Conservation (phyloP, 2,888 invertebrate species). For the Lepas anatifera region DNA sequence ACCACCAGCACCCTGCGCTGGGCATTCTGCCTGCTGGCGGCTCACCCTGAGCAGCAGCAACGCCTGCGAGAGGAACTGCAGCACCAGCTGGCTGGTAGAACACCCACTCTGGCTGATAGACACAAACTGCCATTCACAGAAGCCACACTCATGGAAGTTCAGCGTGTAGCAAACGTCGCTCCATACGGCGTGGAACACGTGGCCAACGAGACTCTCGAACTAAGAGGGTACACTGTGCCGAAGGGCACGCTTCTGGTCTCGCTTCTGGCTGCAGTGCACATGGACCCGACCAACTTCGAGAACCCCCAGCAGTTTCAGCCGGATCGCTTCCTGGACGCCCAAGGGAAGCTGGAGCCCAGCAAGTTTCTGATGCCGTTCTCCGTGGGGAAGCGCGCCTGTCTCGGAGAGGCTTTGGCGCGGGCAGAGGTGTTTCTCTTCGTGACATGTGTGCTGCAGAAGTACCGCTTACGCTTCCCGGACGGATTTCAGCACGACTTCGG, state of each 20-base stretch:
- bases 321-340: conserved; percentile 10
- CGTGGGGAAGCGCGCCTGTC: conserved; percentile 13
- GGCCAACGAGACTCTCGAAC: conserved; percentile 9
- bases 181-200: conserved; percentile 15
- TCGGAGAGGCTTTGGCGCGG: conserved; percentile 14
- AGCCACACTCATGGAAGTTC: conserved; percentile 14
- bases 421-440: conserved; percentile 16
- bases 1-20: conserved; percentile 15
- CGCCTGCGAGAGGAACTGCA: conserved; percentile 1
- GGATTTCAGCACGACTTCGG: conserved; percentile 8
- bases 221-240: conserved; percentile 16
- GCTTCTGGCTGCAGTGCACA: conserved; percentile 16
- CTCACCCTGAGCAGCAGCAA: not conserved
- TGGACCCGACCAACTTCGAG: conserved; percentile 12
- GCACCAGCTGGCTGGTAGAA: not conserved
- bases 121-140: conserved; percentile 3
- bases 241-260: conserved; percentile 17
- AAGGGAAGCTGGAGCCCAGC: conserved; percentile 10
- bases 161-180: conserved; percentile 3
- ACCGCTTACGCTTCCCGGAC: not conserved
- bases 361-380: conserved; percentile 15
- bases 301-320: conserved; percentile 16
- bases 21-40: conserved; percentile 13
- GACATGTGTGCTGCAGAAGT: conserved; percentile 10
- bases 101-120: not conserved